Evolutionary conservation across 2,113 vertebrate genomes (phyloP).

Genomic region (Paratilapia polleni): DNA sequence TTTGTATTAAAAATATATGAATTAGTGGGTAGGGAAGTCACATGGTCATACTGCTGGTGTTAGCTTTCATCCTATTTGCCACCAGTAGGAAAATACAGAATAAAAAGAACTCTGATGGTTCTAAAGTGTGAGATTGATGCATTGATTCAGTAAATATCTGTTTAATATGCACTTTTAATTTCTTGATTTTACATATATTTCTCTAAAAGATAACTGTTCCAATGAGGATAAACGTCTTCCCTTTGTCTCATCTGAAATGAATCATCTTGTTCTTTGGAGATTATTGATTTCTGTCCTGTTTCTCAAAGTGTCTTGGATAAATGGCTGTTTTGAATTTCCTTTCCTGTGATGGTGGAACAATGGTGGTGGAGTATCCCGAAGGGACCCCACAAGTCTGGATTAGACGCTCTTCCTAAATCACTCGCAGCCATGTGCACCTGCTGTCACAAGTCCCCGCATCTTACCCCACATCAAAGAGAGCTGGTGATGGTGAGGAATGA

Average conservation of each 20-base stretch:
- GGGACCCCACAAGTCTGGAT: background rate
- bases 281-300: background rate
- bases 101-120: background rate
- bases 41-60: too few species aligned
- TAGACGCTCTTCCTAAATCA: background rate
- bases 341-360: background rate
- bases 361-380: background rate
- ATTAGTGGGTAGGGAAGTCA: too few species aligned
- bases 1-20: too few species aligned
- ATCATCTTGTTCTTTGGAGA: background rate
- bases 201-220: too few species aligned
- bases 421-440: background rate
- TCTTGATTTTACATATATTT: background rate
- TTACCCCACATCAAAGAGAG: conserved; percentile 38
- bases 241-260: background rate
- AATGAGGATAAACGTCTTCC: background rate
- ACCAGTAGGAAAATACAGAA: background rate
- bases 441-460: background rate
- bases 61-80: too few species aligned
- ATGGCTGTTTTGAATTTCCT: background rate
- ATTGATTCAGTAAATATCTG: background rate
- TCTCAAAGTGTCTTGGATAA: background rate
- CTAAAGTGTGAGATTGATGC: background rate
- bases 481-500: conserved; percentile 34
- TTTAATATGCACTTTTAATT: background rate